phyloP scores from a whole-genome alignment of 1,140 invertebrate species.

The Streblospio benedicti region DNA sequence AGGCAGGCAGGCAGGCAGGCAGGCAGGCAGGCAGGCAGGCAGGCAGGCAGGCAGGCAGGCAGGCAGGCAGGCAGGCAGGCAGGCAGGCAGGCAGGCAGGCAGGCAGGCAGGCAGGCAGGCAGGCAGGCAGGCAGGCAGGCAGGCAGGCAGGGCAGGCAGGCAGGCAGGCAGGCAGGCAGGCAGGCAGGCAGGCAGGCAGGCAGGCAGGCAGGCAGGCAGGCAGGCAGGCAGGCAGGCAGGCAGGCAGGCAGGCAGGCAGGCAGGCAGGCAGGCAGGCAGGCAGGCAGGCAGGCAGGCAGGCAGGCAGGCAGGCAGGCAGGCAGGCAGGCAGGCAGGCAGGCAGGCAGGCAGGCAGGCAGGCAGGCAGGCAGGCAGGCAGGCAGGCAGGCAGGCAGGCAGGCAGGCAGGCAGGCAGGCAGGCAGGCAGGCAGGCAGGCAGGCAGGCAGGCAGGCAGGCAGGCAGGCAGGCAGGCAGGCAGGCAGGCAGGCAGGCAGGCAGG shows the following conservation, averaged over 20 bases:
- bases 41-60: conserved; percentile 16
- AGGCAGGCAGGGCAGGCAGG: conserved; percentile 14
- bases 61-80: conserved; percentile 15
- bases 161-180: conserved; percentile 16
- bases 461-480: conserved; percentile 4
- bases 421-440: conserved; percentile 5
- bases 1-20: conserved; percentile 12
- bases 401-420: conserved; percentile 8
- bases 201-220: conserved; percentile 16
- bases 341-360: conserved; percentile 8
- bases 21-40: conserved; percentile 15
- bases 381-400: conserved; percentile 12
- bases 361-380: conserved; percentile 14
- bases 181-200: conserved; percentile 16
- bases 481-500: conserved; percentile 8
- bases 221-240: conserved; percentile 13
- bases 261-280: conserved; percentile 10
- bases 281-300: conserved; percentile 9
- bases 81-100: conserved; percentile 16
- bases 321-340: conserved; percentile 9
- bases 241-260: conserved; percentile 12
- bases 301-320: conserved; percentile 1
- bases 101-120: conserved; percentile 14
- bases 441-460: conserved; percentile 7
- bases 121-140: conserved; percentile 15